Base-by-base conservation (phyloP, 2,888 invertebrate species). In the Drosophila subsilvestris region DNA sequence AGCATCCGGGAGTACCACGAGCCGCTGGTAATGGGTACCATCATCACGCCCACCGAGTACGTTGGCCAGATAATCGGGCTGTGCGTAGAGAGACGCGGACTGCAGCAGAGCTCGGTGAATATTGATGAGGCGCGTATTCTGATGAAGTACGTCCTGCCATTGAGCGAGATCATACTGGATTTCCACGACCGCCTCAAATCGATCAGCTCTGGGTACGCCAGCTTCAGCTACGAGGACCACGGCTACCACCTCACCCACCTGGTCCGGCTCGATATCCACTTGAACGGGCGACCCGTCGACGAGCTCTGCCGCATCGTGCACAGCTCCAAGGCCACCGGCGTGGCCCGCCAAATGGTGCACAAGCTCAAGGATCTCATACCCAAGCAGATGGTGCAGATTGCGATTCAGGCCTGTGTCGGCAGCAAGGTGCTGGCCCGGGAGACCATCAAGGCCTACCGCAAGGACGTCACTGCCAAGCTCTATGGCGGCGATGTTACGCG, bases 151-250 rank as follows among this genome's bases (percentile, higher is more conserved):
- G 92, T 95, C 43, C 92, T 99, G 56, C 99, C 99, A 0, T 93
- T 99, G 7, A 97, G 96, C 80, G 99, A 99, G 93, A 96, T 99
- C 27, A 95, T 99, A 14, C 93, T 98, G 9, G 98, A 99, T 92
- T 99, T 99, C 91, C 98, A 98, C 90, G 99, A 99, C 90, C 94
- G 94, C 4, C 93, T 99, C 2, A 99, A 99, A 92, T 95, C 96
- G 14, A 86, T 97, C 18, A 96, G 97, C 3, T 98, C 98, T 0
- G 99, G 99, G 32, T 99, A 98, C 93, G 99, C 98, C 1, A 97
- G 97, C 90, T 98, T 98, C 90, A 98, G 98, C 92, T 98, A 98
- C 89, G 97, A 98, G 91, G 96, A 97, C 90, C 92, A 94, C 86
- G 98, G 97, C 1, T 99, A 96, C 91, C 94, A 96, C 89, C 90